Conservation (phyloP, 2,113 vertebrate genomes). For the Notiomystis cincta region DNA sequence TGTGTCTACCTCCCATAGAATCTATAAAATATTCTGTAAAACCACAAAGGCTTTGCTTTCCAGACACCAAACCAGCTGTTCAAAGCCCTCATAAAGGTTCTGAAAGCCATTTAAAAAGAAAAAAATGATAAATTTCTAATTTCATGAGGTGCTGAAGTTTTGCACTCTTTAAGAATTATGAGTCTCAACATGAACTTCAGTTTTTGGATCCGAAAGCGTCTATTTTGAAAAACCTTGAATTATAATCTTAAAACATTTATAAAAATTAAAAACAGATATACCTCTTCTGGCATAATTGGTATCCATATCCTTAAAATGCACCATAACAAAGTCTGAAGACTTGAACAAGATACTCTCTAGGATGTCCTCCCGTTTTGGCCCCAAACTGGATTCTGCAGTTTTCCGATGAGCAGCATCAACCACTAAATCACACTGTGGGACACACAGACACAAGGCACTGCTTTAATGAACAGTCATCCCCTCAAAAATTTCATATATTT, state of each 20-base stretch:
- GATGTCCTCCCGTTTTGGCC: constrained; percentile 93
- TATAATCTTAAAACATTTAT: background rate
- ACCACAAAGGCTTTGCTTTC: background rate
- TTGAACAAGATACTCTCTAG: constrained; percentile 97
- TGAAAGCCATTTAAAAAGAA: background rate
- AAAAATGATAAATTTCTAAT: background rate
- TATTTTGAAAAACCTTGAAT: background rate
- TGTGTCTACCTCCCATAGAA: background rate
- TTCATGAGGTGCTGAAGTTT: background rate
- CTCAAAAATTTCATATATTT: background rate
- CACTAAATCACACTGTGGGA: constrained; percentile 89
- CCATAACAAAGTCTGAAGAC: constrained; percentile 93
- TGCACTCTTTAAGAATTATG: fast-evolving
- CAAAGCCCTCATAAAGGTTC: background rate
- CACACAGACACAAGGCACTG: background rate
- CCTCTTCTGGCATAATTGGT: constrained; percentile 95
- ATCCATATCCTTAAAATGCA: constrained; percentile 97
- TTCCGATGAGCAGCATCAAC: constrained; percentile 96
- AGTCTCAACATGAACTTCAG: background rate
- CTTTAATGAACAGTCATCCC: background rate
- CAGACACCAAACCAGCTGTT: background rate
- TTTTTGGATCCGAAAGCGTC: background rate
- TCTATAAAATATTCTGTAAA: background rate
- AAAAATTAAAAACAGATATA: constrained; percentile 49
- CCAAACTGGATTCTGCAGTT: constrained; percentile 82